Evolutionary conservation across 1,140 invertebrate genomes (phyloP).

Genomic region (Platorchestia sp.): DNA sequence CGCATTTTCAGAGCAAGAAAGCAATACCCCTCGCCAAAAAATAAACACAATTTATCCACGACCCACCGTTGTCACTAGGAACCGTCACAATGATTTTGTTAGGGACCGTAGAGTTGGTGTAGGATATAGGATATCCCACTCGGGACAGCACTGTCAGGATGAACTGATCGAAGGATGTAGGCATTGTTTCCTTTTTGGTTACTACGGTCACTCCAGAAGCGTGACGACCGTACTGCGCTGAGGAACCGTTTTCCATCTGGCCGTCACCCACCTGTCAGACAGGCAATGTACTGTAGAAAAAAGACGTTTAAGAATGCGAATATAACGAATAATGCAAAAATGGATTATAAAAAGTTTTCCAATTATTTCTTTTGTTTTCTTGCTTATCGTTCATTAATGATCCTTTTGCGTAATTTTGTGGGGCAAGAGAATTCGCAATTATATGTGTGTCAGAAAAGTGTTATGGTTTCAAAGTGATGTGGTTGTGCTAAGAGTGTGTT

Average conservation of each 20-base stretch:
- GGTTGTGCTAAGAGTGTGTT: no score
- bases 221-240: slow-evolving; percentile 32
- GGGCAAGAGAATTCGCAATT: no score
- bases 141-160: slow-evolving; percentile 62
- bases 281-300: not conserved
- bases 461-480: no score
- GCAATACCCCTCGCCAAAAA: no score
- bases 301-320: no score
- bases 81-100: slow-evolving; percentile 63
- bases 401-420: no score
- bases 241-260: slow-evolving; percentile 64
- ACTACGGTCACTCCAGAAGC: slow-evolving; percentile 55
- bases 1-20: no score
- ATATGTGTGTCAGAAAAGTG: no score
- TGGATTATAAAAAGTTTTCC: no score
- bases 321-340: slow-evolving; percentile 22
- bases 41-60: not conserved
- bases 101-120: slow-evolving; percentile 59
- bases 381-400: no score
- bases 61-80: slow-evolving; percentile 59
- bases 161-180: slow-evolving; percentile 62
- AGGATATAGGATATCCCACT: slow-evolving; percentile 62
- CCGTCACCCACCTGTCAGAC: slow-evolving; percentile 61
- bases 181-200: slow-evolving; percentile 53
- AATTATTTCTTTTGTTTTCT: no score